phyloP scores from a whole-genome alignment of 2,797 vertebrate species.

The Pterois miles region DNA sequence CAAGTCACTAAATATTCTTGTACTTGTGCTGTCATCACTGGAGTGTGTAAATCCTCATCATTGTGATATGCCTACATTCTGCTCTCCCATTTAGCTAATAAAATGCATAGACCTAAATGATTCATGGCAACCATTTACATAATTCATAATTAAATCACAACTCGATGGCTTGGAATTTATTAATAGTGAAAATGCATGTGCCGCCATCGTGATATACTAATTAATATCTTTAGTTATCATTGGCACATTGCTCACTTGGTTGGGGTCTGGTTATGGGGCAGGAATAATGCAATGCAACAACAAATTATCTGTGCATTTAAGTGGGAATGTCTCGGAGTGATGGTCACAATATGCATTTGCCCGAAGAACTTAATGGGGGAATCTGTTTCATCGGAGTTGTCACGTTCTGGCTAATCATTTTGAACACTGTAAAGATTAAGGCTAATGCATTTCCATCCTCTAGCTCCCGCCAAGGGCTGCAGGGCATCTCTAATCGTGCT shows the following conservation, averaged over 20 bases:
- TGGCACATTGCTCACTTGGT: slow-evolving; percentile 86
- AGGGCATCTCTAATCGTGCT: slow-evolving; percentile 52
- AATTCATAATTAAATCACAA: slow-evolving; percentile 94
- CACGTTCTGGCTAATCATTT: slow-evolving; percentile 79
- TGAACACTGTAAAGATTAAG: slow-evolving; percentile 70
- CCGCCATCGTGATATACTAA: slow-evolving; percentile 86
- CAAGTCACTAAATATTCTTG: slow-evolving; percentile 68
- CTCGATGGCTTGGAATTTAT: slow-evolving; percentile 90
- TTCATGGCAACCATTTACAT: slow-evolving; percentile 89
- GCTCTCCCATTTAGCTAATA: slow-evolving; percentile 83
- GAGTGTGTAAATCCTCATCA: slow-evolving; percentile 78
- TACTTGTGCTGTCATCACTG: slow-evolving; percentile 61
- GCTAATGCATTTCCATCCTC: slow-evolving; percentile 71
- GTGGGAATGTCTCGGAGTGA: slow-evolving; percentile 83
- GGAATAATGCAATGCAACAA: slow-evolving; percentile 85
- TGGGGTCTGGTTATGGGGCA: slow-evolving; percentile 82
- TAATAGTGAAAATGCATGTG: slow-evolving; percentile 90
- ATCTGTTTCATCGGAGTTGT: slow-evolving; percentile 76
- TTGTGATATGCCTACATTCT: slow-evolving; percentile 71
- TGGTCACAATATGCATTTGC: slow-evolving; percentile 91
- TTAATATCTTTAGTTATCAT: slow-evolving; percentile 89
- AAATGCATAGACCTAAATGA: slow-evolving; percentile 85
- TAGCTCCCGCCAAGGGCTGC: slow-evolving; percentile 43
- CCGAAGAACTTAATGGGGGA: slow-evolving; percentile 82
- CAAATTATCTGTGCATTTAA: slow-evolving; percentile 87